These are phyloP conservation scores for Caretta caretta DNA, from an alignment of 2,113 vertebrate species.

Conservation along the genomic window DNA sequence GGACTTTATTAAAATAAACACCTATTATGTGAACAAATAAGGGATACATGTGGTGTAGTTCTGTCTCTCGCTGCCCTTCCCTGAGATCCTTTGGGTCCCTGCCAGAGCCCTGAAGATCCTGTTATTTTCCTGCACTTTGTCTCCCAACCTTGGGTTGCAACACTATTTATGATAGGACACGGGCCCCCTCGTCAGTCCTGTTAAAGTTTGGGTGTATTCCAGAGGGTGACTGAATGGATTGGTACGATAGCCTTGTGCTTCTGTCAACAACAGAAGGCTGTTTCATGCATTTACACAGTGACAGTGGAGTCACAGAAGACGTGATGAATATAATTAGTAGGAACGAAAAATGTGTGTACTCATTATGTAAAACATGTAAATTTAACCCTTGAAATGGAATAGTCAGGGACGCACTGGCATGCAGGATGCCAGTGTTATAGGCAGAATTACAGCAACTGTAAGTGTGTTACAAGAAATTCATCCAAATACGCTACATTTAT, in stretches of 20 bases:
- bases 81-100: background rate
- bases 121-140: constrained; percentile 20
- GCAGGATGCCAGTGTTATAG: constrained; percentile 26
- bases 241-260: background rate
- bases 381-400: constrained; percentile 65
- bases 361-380: constrained; percentile 71
- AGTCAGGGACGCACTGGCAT: constrained; percentile 19
- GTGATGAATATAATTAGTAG: constrained; percentile 70
- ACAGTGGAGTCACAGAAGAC: constrained; percentile 50
- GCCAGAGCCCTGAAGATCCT: background rate
- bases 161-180: background rate
- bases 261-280: constrained; percentile 23
- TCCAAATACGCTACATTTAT: background rate
- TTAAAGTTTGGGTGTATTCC: constrained; percentile 47
- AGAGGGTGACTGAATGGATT: constrained; percentile 16
- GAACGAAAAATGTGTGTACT: constrained; percentile 50
- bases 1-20: constrained; percentile 11
- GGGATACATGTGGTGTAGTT: background rate
- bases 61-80: background rate
- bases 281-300: constrained; percentile 56
- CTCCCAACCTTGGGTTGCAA: background rate
- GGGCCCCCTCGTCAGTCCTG: constrained; percentile 13
- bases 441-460: constrained; percentile 31
- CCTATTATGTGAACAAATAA: background rate
- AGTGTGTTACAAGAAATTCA: constrained; percentile 47